Conservation (phyloP, 2,888 invertebrate genomes). For the Tethea ocularis region DNA sequence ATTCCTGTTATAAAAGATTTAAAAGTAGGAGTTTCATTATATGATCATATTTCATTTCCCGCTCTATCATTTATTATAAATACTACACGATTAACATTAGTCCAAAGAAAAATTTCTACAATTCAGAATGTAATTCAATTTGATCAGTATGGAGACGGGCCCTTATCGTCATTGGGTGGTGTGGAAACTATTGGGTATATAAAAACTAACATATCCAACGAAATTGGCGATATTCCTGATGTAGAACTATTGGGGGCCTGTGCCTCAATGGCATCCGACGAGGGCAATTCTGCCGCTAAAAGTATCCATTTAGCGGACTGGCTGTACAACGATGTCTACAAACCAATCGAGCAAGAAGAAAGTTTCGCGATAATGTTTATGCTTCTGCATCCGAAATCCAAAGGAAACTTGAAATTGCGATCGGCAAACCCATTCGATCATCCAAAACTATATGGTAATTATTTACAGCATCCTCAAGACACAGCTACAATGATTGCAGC, state of each 20-base stretch:
- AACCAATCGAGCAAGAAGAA: conserved; percentile 68
- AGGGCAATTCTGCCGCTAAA: conserved; percentile 70
- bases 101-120: conserved; percentile 54
- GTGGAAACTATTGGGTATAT: conserved; percentile 84
- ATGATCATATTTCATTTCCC: conserved; percentile 87
- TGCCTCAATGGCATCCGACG: conserved; percentile 83
- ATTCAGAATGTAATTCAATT: conserved; percentile 61
- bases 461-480: conserved; percentile 86
- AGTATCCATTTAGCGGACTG: conserved; percentile 67
- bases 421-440: conserved; percentile 86
- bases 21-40: conserved; percentile 86
- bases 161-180: conserved; percentile 80
- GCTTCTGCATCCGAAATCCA: conserved; percentile 85
- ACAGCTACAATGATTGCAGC: conserved; percentile 84
- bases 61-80: conserved; percentile 82
- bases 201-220: conserved; percentile 82
- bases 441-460: conserved; percentile 89
- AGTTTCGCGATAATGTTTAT: conserved; percentile 81
- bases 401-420: conserved; percentile 85
- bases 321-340: conserved; percentile 68
- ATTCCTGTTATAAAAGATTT: conserved; percentile 85
- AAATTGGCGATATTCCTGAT: conserved; percentile 83
- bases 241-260: conserved; percentile 85
- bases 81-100: conserved; percentile 58
- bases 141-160: conserved; percentile 75